Evolutionary conservation across 2,888 invertebrate species (phyloP), one percentile per base, ranked within the genome.

Genomic region (Toxonevra muliebris): DNA sequence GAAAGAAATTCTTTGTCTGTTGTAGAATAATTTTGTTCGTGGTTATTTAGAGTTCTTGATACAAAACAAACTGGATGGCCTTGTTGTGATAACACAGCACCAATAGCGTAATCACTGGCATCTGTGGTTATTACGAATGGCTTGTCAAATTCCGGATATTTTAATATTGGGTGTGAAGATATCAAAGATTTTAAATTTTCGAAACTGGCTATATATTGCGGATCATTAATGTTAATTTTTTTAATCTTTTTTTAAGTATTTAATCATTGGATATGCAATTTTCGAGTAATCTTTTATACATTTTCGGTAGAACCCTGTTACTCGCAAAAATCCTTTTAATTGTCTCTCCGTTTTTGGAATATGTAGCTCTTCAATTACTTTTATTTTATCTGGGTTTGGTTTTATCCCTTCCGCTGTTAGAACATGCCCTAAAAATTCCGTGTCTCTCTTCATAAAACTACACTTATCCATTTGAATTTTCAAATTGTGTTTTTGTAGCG

Each of bases 181-280:
- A 71, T 70, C 20, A 70, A 41, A 4, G 54, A 11, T 64, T 69
- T 69, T 17, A 73, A 19, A 19, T 73, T 68, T 66, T 70, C 71
- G 40, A 73, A 73, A 17, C 66, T 66, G 12, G 62, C 66, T 4
- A 69, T 61, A 50, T 70, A 71, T 10, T 65, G 48, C 2, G 69
- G 66, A 20, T 66, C 69, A 1, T 62, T 69, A 5, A 17, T 42
- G 15, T 66, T 69, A 9, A 45, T 52, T 15, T 66, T 66, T 15
- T 65, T 11, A 11, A 30, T 13, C 55, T 55, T 67, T 42, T 53
- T 58, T 62, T 30, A 57, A n/a, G 50, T 62, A 54, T 52, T 62
- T 68, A 10, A 55, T 63, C 61, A 66, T 66, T 1, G 65, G 66
- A 53, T 55, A 58, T 2, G 57, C 57, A 13, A 57, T 19, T 57